Percentiles rank a stretch among this genome's conserved stretches.
phyloP scores from a whole-genome alignment of 2,797 vertebrate species.

The Onychomys arenicola region DNA sequence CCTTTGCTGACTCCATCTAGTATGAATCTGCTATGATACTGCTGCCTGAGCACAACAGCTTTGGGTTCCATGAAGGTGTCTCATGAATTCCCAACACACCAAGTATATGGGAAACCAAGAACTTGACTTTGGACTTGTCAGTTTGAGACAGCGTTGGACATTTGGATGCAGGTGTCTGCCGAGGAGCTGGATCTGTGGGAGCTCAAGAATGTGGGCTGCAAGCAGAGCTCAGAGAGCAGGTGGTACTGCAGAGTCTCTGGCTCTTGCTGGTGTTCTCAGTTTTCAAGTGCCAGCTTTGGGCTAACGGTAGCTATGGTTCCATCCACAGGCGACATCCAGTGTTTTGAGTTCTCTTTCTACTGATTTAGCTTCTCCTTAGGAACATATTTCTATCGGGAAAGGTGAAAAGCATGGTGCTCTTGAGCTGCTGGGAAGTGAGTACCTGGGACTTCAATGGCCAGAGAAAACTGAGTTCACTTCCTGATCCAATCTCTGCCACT shows the following conservation, averaged over 20 bases:
- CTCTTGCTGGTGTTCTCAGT: background rate
- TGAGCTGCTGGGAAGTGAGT: background rate
- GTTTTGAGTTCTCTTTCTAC: background rate
- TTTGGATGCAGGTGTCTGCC: background rate
- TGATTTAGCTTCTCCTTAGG: background rate
- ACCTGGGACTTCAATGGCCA: background rate
- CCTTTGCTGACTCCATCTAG: background rate
- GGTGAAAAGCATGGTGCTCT: background rate
- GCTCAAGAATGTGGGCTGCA: background rate
- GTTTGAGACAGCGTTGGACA: background rate
- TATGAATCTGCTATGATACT: background rate
- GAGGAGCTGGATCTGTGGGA: background rate
- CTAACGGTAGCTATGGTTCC: background rate
- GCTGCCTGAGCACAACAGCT: background rate
- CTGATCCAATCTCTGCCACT: background rate
- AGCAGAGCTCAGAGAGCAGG: background rate
- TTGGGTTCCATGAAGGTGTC: background rate
- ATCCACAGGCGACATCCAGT: background rate
- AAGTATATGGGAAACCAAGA: background rate
- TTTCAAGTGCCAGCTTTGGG: background rate
- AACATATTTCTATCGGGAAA: background rate
- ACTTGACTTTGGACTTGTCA: background rate
- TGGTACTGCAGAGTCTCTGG: background rate
- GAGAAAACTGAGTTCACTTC: background rate
- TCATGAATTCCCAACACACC: background rate